A percentile compares a stretch with the other conserved stretches of the same genome.
These are phyloP conservation scores for Leptopterna dolabrata DNA, from an alignment of 2,888 invertebrate genomes.

Conservation along the genomic window DNA sequence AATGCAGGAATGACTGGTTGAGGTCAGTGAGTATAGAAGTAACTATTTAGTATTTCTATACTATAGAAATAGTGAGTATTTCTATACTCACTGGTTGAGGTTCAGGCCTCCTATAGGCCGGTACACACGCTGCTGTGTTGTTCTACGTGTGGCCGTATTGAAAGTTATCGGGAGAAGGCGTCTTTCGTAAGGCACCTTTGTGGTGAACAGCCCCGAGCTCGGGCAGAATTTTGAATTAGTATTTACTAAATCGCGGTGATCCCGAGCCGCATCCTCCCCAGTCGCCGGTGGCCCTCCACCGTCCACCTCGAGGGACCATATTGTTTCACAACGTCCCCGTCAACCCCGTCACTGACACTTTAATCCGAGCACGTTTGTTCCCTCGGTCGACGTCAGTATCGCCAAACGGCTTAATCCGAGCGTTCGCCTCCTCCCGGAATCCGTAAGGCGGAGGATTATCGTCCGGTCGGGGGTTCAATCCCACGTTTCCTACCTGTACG, in stretches of 20 bases:
- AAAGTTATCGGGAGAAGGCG: too few relatives aligned
- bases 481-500: background rate
- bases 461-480: background rate
- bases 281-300: background rate
- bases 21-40: too few relatives aligned
- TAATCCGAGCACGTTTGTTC: constrained; percentile 5
- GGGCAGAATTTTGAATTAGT: background rate
- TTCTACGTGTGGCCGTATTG: too few relatives aligned
- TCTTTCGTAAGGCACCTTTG: too few relatives aligned
- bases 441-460: background rate
- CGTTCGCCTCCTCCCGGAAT: background rate
- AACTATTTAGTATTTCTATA: too few relatives aligned
- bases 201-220: background rate
- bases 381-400: too few relatives aligned
- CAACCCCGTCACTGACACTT: background rate
- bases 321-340: background rate
- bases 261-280: background rate
- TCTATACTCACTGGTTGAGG: too few relatives aligned
- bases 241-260: background rate
- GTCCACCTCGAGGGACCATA: background rate
- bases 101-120: too few relatives aligned
- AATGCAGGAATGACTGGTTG: too few relatives aligned
- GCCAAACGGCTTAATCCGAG: constrained; percentile 18
- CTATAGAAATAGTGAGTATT: too few relatives aligned
- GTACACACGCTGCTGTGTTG: too few relatives aligned